Conservation (phyloP, 2,888 invertebrate genomes). For the Hermaeophaga mercurialis region DNA sequence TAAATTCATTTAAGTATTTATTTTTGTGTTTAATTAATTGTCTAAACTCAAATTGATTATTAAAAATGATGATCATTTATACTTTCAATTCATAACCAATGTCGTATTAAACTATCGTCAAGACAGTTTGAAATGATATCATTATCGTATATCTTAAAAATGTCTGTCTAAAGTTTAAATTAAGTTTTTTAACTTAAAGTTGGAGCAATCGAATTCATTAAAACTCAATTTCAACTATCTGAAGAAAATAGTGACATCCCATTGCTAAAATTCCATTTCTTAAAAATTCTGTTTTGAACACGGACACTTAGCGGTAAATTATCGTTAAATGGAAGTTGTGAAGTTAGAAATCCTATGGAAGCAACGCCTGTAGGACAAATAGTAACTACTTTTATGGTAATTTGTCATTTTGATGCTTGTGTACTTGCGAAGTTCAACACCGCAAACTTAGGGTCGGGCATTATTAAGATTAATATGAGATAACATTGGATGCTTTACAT, state of each 20-base stretch:
- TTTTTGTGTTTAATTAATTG: too few species aligned
- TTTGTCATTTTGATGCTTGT: conserved; percentile 36
- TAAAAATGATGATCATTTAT: too few species aligned
- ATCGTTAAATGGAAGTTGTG: conserved; percentile 28
- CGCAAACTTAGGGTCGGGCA: conserved; percentile 28
- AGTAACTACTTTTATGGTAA: conserved; percentile 35
- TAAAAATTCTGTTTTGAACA: conserved; percentile 15
- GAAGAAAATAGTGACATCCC: conserved; percentile 8
- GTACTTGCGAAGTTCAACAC: conserved; percentile 32
- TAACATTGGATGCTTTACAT: conserved; percentile 28
- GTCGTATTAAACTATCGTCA: too few species aligned
- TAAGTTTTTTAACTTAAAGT: background rate
- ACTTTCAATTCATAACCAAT: too few species aligned
- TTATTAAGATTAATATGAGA: conserved; percentile 34
- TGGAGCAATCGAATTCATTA: background rate
- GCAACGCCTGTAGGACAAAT: conserved; percentile 31
- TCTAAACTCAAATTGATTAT: too few species aligned
- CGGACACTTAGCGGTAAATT: conserved; percentile 7
- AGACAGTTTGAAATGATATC: too few species aligned
- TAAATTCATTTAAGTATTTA: too few species aligned
- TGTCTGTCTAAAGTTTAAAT: too few species aligned
- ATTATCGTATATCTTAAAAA: too few species aligned
- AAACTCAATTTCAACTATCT: background rate
- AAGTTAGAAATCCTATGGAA: conserved; percentile 26
- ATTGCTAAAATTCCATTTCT: conserved; percentile 17